Base-by-base conservation (phyloP, 2,888 invertebrate genomes). In the Cantharis rustica region DNA sequence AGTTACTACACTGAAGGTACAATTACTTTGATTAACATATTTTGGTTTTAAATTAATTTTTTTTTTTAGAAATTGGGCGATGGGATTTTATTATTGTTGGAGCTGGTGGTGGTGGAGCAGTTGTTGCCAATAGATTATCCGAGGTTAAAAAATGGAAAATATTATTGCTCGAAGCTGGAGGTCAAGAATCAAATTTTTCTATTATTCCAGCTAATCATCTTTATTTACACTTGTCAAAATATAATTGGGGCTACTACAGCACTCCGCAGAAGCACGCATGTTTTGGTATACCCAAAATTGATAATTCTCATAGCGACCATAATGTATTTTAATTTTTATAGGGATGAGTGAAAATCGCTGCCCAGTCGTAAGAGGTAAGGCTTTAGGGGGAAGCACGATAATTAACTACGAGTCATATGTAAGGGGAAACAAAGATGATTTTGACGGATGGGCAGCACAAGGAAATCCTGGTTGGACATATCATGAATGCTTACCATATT, bases 1-100 rank as follows among this genome's bases (percentile, higher is more conserved):
- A 13, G 5, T 3, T 1, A 31, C 13, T 13, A 5, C 5, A 3
- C 13, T 13, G 31, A 31, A 13, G 13, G 31, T 31, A 31, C 13
- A 31, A 13, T 4, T 31, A 1, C 5, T 13, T 31, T 5, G 5
- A 4, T 31, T 31, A 7, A 3, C 13, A 13, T 1, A 31, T 0
- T 13, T 4, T n/a, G 13, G 31, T 31, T 5, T 13, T 27, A 27
- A 27, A 27, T 20, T 11, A 4, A 11, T 23, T 23, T 9, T 9
- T 9, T 10, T n/a, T 63, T 17, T 5, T 61, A 75, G 75, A 75
- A 16, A 61, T 16, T 17, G 75, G 75, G 3, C 15, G 5, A 82
- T 93, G 93, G 85, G 93, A 93, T 87, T 93, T 93, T 87, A 91
- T 93, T 79, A 91, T 93, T 71, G 90, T 93, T 62, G 93, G 93